phyloP scores from a whole-genome alignment of 2,113 vertebrate genomes.

The Nesogale talazaci region DNA sequence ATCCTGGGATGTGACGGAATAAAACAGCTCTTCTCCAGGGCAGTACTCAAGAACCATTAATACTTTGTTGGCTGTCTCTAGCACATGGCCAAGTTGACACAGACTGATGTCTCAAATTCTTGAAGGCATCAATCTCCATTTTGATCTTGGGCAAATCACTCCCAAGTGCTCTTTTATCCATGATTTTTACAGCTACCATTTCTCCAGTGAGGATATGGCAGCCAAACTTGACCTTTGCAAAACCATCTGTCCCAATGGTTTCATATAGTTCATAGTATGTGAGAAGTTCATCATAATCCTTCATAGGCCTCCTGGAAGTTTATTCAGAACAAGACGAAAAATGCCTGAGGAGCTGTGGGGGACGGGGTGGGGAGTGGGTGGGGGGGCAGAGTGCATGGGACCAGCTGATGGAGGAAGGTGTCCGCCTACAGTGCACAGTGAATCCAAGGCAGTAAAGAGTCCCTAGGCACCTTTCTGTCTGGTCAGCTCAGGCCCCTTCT shows the following conservation, averaged over 20 bases:
- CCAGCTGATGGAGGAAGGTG: neutral
- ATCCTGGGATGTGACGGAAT: too few relatives aligned
- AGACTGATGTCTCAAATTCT: conserved; percentile 95
- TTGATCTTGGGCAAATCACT: conserved; percentile 95
- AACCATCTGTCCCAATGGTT: conserved; percentile 91
- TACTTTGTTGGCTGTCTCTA: conserved; percentile 94
- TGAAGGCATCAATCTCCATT: conserved; percentile 96
- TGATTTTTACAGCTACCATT: conserved; percentile 97
- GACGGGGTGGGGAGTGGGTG: too few relatives aligned
- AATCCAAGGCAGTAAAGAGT: rapidly evolving
- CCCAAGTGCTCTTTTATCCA: conserved; percentile 95
- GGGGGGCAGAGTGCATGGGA: too few relatives aligned
- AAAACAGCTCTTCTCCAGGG: too few relatives aligned
- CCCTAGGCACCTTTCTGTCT: rapidly evolving
- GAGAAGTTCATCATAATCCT: conserved; percentile 85
- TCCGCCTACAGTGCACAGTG: neutral
- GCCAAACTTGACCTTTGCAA: conserved; percentile 96
- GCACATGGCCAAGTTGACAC: conserved; percentile 94
- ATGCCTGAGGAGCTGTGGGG: conserved; percentile 36
- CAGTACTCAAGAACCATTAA: conserved; percentile 97
- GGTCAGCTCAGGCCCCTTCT: conserved; percentile 24
- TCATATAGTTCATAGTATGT: conserved; percentile 87
- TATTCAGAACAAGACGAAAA: too few relatives aligned
- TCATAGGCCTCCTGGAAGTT: conserved; percentile 74
- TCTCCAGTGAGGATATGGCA: conserved; percentile 93